phyloP scores from a whole-genome alignment of 2,113 vertebrate species.

The Nerophis lumbriciformis region DNA sequence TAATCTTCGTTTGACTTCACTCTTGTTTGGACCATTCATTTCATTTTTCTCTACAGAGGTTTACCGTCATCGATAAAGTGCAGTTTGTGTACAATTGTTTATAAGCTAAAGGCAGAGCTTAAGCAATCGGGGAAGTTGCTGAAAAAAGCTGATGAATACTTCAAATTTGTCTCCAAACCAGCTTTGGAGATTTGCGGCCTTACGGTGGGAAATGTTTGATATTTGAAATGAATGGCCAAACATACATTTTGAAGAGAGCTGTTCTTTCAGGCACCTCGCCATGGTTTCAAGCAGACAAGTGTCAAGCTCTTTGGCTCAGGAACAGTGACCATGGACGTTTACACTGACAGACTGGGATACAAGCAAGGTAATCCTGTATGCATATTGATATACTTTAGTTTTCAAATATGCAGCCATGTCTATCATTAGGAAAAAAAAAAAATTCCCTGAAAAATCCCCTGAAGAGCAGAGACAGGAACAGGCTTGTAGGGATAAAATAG shows the following conservation, averaged over 20 bases:
- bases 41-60: conserved; percentile 26
- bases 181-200: conserved; percentile 42
- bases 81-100: conserved; percentile 39
- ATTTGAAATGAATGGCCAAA: rapidly evolving
- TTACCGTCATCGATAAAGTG: conserved; percentile 59
- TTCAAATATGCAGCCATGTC: no score
- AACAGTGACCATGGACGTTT: conserved; percentile 49
- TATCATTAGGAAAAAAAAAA: no score
- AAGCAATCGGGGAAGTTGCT: conserved; percentile 44
- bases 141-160: conserved; percentile 32
- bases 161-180: conserved; percentile 57
- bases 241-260: not conserved
- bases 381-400: no score
- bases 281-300: conserved; percentile 45
- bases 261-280: conserved; percentile 51
- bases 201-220: conserved; percentile 38
- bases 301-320: conserved; percentile 54
- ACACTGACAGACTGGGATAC: conserved; percentile 50
- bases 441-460: no score
- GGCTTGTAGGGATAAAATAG: no score
- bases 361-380: conserved; percentile 43
- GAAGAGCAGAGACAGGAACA: no score
- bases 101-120: conserved; percentile 59
- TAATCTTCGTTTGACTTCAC: rapidly evolving
- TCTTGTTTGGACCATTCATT: rapidly evolving